These are phyloP conservation scores for Ellobium chinense DNA, from an alignment of 2,888 invertebrate genomes.

Conservation along the genomic window DNA sequence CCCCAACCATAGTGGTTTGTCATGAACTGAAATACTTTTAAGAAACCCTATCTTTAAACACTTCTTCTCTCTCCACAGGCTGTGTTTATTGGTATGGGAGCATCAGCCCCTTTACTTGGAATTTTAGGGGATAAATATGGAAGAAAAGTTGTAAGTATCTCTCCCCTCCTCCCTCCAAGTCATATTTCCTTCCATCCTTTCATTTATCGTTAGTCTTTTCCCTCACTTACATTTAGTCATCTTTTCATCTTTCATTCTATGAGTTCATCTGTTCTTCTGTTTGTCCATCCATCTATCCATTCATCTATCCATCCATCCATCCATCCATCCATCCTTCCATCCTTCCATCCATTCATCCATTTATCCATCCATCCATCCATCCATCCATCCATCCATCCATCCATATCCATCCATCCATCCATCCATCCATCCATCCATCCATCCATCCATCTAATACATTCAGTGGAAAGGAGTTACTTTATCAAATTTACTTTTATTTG, in stretches of 20 bases:
- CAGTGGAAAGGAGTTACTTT: too few species aligned
- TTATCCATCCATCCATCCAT: not conserved
- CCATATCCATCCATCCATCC: not conserved
- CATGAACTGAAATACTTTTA: too few species aligned
- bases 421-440: not conserved
- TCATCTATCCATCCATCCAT: not conserved
- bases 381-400: not conserved
- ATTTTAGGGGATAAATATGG: slow-evolving; percentile 75
- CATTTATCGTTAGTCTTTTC: too few species aligned
- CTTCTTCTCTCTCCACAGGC: slow-evolving; percentile 67
- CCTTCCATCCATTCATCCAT: too few species aligned
- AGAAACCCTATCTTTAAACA: too few species aligned
- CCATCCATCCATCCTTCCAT: not conserved
- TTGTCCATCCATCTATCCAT: not conserved
- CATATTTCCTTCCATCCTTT: not conserved
- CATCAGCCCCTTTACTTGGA: slow-evolving; percentile 76
- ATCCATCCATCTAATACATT: not conserved
- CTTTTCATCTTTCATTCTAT: not conserved
- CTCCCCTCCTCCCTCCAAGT: not conserved
- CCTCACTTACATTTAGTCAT: not conserved
- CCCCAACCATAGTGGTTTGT: too few species aligned
- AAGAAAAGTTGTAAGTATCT: slow-evolving; percentile 68
- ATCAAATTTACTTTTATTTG: too few species aligned
- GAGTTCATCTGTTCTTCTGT: not conserved
- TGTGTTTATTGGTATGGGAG: slow-evolving; percentile 77